Evolutionary conservation across 2,797 vertebrate species (phyloP), one percentile per base, ranked within the genome.

Genomic region (Cetoscarus ocellatus): DNA sequence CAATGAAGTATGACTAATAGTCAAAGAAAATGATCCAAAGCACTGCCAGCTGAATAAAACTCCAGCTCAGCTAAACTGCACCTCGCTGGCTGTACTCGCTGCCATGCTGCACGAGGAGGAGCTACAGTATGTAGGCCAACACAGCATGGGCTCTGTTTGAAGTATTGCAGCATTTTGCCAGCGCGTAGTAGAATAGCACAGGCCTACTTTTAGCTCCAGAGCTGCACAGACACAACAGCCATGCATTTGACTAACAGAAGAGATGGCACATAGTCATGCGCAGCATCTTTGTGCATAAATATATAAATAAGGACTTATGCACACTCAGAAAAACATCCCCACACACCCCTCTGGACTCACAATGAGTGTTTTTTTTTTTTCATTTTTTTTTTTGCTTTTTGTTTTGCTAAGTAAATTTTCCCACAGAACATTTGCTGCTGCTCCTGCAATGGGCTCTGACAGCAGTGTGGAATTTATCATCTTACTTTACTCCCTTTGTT

Each of bases 111-210:
- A 52, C 45, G 75, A 51, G 80, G 79, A 76, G 79, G 77, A 67
- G 73, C 50, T 53, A 27, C 82, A 57, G 79, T 80, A 91, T 86
- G 70, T 90, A 88, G 91, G 90, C 83, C 89, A 87, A 61, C 76
- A 34, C 88, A 83, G 87, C 86, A 17, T 56, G 82, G 51, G 72
- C 67, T 73, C 77, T 7, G 73, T 88, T 87, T 91, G 84, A 89
- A 87, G 86, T 78, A 19, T 57, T 69, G 77, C 75, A 78, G 71
- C 69, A 66, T 54, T 85, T 80, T 79, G 74, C 81, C 79, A 86
- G 70, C 38, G 0, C 45, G 34, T 77, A 76, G 85, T 80, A 73
- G 68, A 79, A 68, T 49, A 68, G 77, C 68, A 75, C 59, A 65
- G 35, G 42, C 70, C 73, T 86, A 57, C 73, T 83, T 82, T 88